Evolutionary conservation across 2,113 vertebrate genomes (phyloP).

Genomic region (Coracopsis vasa): DNA sequence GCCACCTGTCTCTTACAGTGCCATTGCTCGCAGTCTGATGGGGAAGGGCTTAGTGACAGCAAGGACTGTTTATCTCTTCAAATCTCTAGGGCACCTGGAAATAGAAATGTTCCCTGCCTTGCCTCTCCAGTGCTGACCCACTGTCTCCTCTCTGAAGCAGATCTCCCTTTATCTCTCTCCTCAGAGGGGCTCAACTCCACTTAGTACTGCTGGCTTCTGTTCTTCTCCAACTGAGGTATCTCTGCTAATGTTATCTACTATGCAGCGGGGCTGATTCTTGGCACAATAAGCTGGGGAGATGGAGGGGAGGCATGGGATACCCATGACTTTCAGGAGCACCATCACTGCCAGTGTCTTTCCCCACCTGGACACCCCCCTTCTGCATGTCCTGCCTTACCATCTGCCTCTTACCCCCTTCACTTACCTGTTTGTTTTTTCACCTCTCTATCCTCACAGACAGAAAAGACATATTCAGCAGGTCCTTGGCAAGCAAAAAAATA

Average conservation of each 20-base stretch:
- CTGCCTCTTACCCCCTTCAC: not conserved
- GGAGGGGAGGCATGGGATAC: not conserved
- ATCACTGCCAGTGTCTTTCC: not conserved
- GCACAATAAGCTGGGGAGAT: not conserved
- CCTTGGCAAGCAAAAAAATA: not conserved
- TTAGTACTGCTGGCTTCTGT: not conserved
- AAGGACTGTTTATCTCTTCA: not conserved
- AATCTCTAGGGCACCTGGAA: not conserved
- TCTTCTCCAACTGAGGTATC: not conserved
- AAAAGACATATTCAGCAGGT: not conserved
- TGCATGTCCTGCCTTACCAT: not conserved
- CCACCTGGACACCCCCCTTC: not conserved
- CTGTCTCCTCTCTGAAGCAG: not conserved
- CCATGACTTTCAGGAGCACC: not conserved
- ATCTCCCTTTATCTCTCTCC: not conserved
- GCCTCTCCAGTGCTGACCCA: not conserved
- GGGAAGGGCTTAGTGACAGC: not conserved
- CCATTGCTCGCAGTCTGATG: not conserved
- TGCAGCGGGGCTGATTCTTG: not conserved
- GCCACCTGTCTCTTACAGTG: not conserved
- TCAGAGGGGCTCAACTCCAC: not conserved
- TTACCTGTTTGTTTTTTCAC: not conserved
- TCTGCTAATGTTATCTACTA: not conserved
- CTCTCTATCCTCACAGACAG: not conserved
- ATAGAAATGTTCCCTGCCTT: not conserved